Conservation (phyloP, 2,888 invertebrate genomes). For the Orthonevra nobilis region DNA sequence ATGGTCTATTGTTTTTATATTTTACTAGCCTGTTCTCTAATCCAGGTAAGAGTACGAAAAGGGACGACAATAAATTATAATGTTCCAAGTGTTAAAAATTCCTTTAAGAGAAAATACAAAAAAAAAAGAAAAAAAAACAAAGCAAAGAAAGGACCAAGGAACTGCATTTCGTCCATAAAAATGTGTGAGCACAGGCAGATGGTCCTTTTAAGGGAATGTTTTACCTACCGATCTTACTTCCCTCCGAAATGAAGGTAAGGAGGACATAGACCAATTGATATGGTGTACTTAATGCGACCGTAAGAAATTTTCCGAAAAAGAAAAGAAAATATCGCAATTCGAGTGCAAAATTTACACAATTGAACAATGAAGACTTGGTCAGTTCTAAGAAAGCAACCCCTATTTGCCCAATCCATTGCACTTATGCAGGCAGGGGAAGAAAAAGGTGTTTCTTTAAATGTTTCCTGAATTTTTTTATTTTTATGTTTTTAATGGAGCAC, state of each 20-base stretch:
- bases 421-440: background rate
- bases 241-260: no score
- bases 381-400: constrained; percentile 13
- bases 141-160: background rate
- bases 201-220: constrained; percentile 11
- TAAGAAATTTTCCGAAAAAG: background rate
- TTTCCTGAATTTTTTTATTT: constrained; percentile 2
- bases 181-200: constrained; percentile 47
- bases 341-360: constrained; percentile 37
- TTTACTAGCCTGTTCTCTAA: background rate
- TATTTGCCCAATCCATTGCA: constrained; percentile 14
- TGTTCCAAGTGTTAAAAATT: no score
- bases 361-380: background rate
- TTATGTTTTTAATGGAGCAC: constrained; percentile 8
- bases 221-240: no score
- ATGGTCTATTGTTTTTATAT: constrained; percentile 5
- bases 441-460: background rate
- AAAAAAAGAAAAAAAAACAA: constrained; percentile 1
- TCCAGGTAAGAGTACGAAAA: constrained; percentile 26
- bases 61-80: background rate
- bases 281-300: constrained; percentile 6
- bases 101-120: constrained; percentile 4
- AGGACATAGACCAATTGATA: no score
- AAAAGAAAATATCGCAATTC: constrained; percentile 11
- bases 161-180: constrained; percentile 33